Percentiles rank a stretch among this genome's conserved stretches.
These are phyloP conservation scores for Hyperoplus immaculatus DNA, from an alignment of 2,797 vertebrate species.

Conservation along the genomic window DNA sequence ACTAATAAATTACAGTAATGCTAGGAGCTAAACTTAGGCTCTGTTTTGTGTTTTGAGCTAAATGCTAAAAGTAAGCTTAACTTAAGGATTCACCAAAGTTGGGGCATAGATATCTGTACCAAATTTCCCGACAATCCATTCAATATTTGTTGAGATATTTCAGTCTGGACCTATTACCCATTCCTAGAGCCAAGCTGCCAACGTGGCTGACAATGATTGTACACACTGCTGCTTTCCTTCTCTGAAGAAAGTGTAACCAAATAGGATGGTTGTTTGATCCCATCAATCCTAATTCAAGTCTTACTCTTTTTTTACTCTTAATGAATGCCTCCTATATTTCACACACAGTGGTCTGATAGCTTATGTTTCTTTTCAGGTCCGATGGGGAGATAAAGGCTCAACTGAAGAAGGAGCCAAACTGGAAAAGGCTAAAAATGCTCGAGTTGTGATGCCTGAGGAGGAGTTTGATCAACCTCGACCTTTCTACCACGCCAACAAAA, in stretches of 20 bases:
- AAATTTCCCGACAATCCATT: not conserved
- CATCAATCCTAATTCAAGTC: not conserved
- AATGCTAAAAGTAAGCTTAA: not conserved
- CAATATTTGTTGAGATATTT: conserved; percentile 4
- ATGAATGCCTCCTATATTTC: not conserved
- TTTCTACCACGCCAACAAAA: conserved; percentile 85
- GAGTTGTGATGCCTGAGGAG: conserved; percentile 93
- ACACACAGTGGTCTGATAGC: not conserved
- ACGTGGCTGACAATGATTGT: not conserved
- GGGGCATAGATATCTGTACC: not conserved
- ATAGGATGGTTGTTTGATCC: not conserved
- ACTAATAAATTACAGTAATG: not conserved
- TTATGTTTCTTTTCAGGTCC: conserved; percentile 86
- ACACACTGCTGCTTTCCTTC: not conserved
- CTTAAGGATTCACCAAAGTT: not conserved
- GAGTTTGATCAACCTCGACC: conserved; percentile 88
- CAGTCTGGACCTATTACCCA: not conserved
- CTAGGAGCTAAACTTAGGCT: not conserved
- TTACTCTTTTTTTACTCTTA: not conserved
- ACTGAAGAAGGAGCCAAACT: conserved; percentile 98
- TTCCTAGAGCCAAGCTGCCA: not conserved
- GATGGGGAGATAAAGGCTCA: conserved; percentile 97
- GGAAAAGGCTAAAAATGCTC: conserved; percentile 97
- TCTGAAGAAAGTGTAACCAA: not conserved
- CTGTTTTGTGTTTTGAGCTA: not conserved